These are phyloP conservation scores for Sebastes itinus DNA, from an alignment of 2,797 vertebrate genomes.

Conservation along the genomic window DNA sequence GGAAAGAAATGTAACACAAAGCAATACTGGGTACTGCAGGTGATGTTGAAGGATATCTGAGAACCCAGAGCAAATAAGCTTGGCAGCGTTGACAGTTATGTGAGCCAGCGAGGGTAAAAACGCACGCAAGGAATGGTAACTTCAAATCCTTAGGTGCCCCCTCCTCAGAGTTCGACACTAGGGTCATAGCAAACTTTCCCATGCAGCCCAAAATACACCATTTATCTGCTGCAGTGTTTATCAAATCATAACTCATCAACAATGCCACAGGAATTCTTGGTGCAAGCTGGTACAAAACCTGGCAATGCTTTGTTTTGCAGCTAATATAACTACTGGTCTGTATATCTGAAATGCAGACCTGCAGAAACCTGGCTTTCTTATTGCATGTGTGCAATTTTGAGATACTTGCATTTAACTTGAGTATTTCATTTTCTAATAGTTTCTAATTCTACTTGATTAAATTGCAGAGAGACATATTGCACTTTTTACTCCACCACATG, in stretches of 20 bases:
- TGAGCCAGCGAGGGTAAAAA: background rate
- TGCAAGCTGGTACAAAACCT: constrained; percentile 35
- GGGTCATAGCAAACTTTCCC: constrained; percentile 22
- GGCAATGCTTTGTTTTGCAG: background rate
- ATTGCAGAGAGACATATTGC: background rate
- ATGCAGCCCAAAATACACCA: constrained; percentile 18
- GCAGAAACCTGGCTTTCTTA: background rate
- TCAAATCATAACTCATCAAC: constrained; percentile 29
- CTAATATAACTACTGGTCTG: background rate
- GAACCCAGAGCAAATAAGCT: background rate
- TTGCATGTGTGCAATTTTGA: background rate
- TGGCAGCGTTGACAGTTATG: background rate
- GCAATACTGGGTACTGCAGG: constrained; percentile 16
- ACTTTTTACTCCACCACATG: background rate
- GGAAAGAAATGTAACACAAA: constrained; percentile 35
- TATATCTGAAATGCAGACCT: background rate
- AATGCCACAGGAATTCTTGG: constrained; percentile 15
- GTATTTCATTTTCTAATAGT: background rate
- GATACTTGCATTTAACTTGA: background rate
- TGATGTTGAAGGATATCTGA: constrained; percentile 37
- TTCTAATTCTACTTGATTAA: background rate
- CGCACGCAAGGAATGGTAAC: constrained; percentile 14
- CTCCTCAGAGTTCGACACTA: background rate
- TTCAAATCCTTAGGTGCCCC: constrained; percentile 15
- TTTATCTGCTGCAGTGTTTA: constrained; percentile 4